Percentiles rank a stretch among this genome's conserved stretches.
These are phyloP conservation scores for Cydia splendana DNA, from an alignment of 1,140 invertebrate species.

Conservation along the genomic window DNA sequence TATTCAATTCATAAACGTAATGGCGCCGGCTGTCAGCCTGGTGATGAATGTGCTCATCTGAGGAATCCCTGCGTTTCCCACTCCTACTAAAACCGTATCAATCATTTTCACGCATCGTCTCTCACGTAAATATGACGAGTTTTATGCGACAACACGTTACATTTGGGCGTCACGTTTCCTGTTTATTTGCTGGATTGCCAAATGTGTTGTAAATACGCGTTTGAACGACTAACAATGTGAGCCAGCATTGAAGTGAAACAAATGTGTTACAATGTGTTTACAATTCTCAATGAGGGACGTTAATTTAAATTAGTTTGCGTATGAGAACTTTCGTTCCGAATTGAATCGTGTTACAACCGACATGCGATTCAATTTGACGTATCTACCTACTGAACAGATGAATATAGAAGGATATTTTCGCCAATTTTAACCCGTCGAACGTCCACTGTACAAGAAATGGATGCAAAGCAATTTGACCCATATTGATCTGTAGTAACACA, in stretches of 20 bases:
- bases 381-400: no score
- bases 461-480: no score
- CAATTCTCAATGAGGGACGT: conserved; percentile 1
- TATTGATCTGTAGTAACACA: no score
- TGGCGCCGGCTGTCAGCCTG: conserved; percentile 28
- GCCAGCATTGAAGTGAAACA: conserved; percentile 15
- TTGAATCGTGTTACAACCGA: neutral
- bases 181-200: conserved; percentile 21
- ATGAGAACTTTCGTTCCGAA: neutral
- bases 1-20: conserved; percentile 22
- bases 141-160: conserved; percentile 45
- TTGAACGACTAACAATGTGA: conserved; percentile 27
- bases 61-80: conserved; percentile 39
- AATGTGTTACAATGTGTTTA: conserved; percentile 25
- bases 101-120: conserved; percentile 57
- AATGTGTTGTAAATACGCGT: neutral
- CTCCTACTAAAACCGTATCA: conserved; percentile 50
- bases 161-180: conserved; percentile 26
- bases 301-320: neutral
- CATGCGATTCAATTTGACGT: no score
- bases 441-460: no score
- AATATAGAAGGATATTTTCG: no score
- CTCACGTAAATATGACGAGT: conserved; percentile 49
- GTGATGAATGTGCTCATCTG: conserved; percentile 56
- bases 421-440: no score